Evolutionary conservation across 2,888 invertebrate genomes (phyloP), one percentile per base, ranked within the genome.

Genomic region (Calliphora vomitoria): DNA sequence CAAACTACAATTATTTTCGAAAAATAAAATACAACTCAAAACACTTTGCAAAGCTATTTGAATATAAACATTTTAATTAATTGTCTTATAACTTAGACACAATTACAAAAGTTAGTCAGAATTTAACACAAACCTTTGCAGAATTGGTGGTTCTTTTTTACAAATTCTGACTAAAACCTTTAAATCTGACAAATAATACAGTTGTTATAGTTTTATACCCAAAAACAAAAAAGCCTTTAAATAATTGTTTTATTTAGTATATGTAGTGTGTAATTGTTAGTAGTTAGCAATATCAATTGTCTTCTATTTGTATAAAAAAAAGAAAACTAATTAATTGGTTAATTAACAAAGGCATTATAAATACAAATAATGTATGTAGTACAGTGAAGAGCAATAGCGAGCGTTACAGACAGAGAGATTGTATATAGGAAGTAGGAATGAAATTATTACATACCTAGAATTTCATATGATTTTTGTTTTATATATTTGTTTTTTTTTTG

Each of bases 361-460:
- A 20, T 66, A 69, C 11, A 31, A 44, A 68, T 18, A 41, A 31
- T 68, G 47, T 31, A 31, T 55, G 53, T 50, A 50, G 15, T 55
- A 47, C 20, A 4, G 13, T 60, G 18, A 47, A 35, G 79, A 58
- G n/a, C 74, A 20, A 35, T 31, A 74, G 41, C 72, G 10, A 55
- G 38, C 6, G 15, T 74, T 64, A 58, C 31, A 74, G 8, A 53
- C 13, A 44, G 5, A 72, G 6, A 60, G 5, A 60, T 25, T 8
- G 2, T 38, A 62, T 20, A 18, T 20, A 58, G 3, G 31, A 69
- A 31, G 35, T 18, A 53, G 18, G 4, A 74, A 66, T 25, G 25
- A 84, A 66, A 50, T 79, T 0, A 25, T 79, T 84, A 84, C 84
- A 66, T 84, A 84, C 83, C 83, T 84, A 84, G 44, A 55, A 3